Conservation (phyloP, 2,888 invertebrate species). For the Noctua fimbriata region DNA sequence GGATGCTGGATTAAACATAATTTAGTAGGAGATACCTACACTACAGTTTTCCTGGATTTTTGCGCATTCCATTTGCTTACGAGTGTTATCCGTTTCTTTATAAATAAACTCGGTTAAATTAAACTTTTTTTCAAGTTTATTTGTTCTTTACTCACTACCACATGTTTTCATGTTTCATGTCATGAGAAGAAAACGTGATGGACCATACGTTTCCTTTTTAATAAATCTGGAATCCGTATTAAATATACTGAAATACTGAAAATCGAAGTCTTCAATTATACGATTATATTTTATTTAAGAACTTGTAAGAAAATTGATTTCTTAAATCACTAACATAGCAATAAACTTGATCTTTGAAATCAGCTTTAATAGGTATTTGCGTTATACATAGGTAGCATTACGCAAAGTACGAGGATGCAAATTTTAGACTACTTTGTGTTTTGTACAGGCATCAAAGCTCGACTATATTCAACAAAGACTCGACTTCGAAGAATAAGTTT, state of each 20-base stretch:
- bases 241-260: neutral
- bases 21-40: neutral
- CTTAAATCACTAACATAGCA: neutral
- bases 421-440: constrained; percentile 11
- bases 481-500: constrained; percentile 33
- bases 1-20: neutral
- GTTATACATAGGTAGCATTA: too few relatives aligned
- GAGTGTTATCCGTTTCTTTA: constrained; percentile 17
- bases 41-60: constrained; percentile 28
- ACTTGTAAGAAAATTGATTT: neutral
- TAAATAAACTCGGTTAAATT: constrained; percentile 32
- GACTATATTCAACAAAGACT: constrained; percentile 14
- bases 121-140: constrained; percentile 17
- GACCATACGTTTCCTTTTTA: neutral
- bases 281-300: neutral
- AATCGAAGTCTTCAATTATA: too few relatives aligned
- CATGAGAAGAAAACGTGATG: constrained; percentile 14
- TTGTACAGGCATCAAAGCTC: constrained; percentile 39
- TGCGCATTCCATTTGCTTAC: constrained; percentile 13
- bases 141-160: constrained; percentile 21
- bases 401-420: constrained; percentile 12
- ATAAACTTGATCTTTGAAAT: neutral
- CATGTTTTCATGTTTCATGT: constrained; percentile 17
- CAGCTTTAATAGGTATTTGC: too few relatives aligned
- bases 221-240: too few relatives aligned